Conservation (phyloP, 2,113 vertebrate species). For the Tragelaphus strepsiceros region DNA sequence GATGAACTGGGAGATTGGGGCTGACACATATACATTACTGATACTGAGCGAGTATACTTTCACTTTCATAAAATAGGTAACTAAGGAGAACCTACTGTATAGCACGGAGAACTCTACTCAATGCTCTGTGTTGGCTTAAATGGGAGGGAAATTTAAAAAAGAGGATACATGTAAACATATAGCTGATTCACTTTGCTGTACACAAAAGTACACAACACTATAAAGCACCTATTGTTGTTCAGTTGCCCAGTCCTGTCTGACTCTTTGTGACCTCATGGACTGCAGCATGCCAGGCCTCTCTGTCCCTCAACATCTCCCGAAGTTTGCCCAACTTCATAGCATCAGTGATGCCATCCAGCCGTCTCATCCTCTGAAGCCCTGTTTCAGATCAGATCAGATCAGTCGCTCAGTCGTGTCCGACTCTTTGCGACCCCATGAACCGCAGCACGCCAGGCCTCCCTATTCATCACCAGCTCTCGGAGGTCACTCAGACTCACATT, state of each 20-base stretch:
- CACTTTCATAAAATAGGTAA: not conserved
- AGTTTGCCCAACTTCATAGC: not conserved
- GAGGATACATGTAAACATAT: not conserved
- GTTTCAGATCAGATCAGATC: not conserved
- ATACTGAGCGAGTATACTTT: accelerated
- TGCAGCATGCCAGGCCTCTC: not conserved
- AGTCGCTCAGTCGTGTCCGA: too few species aligned
- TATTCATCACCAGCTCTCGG: too few species aligned
- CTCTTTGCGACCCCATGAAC: too few species aligned
- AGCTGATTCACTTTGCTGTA: not conserved
- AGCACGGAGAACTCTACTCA: not conserved
- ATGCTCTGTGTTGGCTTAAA: not conserved
- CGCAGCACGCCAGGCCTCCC: too few species aligned
- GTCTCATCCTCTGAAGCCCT: not conserved
- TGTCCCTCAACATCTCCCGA: not conserved
- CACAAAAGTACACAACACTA: not conserved
- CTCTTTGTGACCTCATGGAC: not conserved
- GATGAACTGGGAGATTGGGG: not conserved
- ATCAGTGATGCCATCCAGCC: not conserved
- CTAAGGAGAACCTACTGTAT: not conserved
- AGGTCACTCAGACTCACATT: too few species aligned
- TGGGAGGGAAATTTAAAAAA: not conserved
- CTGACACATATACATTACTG: accelerated
- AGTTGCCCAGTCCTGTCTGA: not conserved
- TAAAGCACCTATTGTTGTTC: not conserved